Conservation (phyloP, 2,888 invertebrate species). For the Asteroscopus sphinx region DNA sequence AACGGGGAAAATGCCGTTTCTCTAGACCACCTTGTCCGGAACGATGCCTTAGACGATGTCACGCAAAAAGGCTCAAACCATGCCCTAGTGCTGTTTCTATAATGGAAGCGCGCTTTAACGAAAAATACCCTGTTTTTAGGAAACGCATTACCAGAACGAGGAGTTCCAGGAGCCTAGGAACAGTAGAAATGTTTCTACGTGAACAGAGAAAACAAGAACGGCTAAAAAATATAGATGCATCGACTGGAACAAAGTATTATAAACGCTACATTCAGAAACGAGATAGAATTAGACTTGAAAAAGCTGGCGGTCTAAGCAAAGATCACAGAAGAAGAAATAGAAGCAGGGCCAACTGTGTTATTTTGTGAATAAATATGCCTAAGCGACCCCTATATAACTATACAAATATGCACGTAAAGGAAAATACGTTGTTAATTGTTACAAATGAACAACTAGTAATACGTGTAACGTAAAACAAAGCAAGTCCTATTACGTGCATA, state of each 20-base stretch:
- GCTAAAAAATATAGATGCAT: slow-evolving; percentile 41
- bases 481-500: neutral
- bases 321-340: slow-evolving; percentile 3
- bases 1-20: slow-evolving; percentile 12
- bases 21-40: slow-evolving; percentile 16
- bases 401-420: neutral
- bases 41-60: slow-evolving; percentile 16
- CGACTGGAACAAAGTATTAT: slow-evolving; percentile 45
- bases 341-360: slow-evolving; percentile 16
- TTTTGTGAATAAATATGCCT: slow-evolving; percentile 1
- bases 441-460: neutral
- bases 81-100: slow-evolving; percentile 37
- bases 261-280: slow-evolving; percentile 41
- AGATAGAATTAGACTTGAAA: slow-evolving; percentile 5
- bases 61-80: slow-evolving; percentile 19
- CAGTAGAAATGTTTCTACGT: slow-evolving; percentile 18
- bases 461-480: neutral
- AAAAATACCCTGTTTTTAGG: slow-evolving; percentile 7
- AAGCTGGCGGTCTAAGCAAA: neutral
- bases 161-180: slow-evolving; percentile 7
- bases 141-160: slow-evolving; percentile 9
- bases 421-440: neutral
- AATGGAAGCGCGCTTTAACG: slow-evolving; percentile 5
- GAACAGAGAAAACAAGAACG: slow-evolving; percentile 34
- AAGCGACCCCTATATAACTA: neutral